phyloP scores from a whole-genome alignment of 2,797 vertebrate genomes.

The Apodemus agrarius region DNA sequence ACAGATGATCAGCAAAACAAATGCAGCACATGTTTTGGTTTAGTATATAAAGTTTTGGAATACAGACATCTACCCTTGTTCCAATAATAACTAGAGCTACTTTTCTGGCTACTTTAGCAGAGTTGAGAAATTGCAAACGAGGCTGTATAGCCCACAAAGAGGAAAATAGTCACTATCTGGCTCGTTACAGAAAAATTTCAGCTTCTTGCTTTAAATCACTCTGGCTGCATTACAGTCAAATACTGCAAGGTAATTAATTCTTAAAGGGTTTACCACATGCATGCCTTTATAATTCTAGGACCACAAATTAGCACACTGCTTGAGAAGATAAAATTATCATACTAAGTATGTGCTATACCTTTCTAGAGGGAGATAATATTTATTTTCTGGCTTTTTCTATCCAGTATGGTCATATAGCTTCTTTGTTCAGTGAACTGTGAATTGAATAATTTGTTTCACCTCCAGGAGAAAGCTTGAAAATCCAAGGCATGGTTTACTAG shows the following conservation, averaged over 20 bases:
- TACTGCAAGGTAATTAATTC: constrained; percentile 37
- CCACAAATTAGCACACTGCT: constrained; percentile 51
- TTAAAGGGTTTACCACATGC: not conserved
- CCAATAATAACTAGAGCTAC: not conserved
- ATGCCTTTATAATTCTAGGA: constrained; percentile 28
- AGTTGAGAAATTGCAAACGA: not conserved
- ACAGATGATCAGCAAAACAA: constrained; percentile 17
- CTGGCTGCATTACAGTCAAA: not conserved
- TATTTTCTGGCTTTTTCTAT: constrained; percentile 53
- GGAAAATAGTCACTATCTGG: not conserved
- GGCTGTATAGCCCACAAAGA: not conserved
- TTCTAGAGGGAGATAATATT: not conserved
- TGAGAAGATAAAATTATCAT: constrained; percentile 44
- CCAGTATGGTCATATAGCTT: constrained; percentile 39
- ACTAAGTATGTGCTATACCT: constrained; percentile 55
- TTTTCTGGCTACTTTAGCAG: constrained; percentile 24
- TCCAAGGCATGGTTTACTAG: constrained; percentile 2
- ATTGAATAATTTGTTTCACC: constrained; percentile 60
- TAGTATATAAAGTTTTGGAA: constrained; percentile 26
- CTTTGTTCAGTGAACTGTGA: constrained; percentile 66
- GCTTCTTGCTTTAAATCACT: constrained; percentile 20
- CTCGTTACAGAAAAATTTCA: not conserved
- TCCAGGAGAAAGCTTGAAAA: constrained; percentile 52
- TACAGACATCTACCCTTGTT: not conserved
- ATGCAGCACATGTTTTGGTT: not conserved